Base-by-base conservation (phyloP, 2,888 invertebrate species). In the Linnaemya vulpina region DNA sequence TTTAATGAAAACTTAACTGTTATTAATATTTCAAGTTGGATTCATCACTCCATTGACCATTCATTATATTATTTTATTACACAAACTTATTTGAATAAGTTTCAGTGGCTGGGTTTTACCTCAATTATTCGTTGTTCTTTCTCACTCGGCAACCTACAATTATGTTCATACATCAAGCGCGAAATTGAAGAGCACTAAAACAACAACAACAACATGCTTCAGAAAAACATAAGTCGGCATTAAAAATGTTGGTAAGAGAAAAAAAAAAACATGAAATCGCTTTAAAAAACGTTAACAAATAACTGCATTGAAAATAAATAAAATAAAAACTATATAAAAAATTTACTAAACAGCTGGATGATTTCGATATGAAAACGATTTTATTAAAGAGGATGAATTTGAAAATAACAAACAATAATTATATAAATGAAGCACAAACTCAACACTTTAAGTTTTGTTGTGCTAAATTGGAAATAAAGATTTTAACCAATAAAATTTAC, bases 11-110 rank as follows among this genome's bases (percentile, higher is more conserved):
- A 30, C 30, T 49, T 17, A 49, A 49, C 65, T 43, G 63, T 63
- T 65, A 76, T 55, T 49, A 38, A 46, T 8, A 40, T 71, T 78
- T 30, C 40, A 67, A 65, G 13, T 55, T 1, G 46, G 58, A 49
- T 62, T 46, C 76, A 63, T 43, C 73, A 43, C 73, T 49, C n/a
- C n/a, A 80, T 58, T 80, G 80, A 73, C 80, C 80, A 80, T 80
- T 40, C 60, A 67, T 80, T 80, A 67, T 49, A 9, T 73, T 60
- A 67, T 40, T 67, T 35, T 51, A 80, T 65, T 65, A 79, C 65
- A 73, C 73, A 63, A 17, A 17, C 5, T n/a, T 13, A 53, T 43
- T 53, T 13, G 25, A 78, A 55, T 35, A 58, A 68, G n/a, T 22
- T 67, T 17, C n/a, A 60, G 35, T 49, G 46, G 53, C 20, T 67